Conservation (phyloP, 1,140 invertebrate species). For the Orchesella cincta region DNA sequence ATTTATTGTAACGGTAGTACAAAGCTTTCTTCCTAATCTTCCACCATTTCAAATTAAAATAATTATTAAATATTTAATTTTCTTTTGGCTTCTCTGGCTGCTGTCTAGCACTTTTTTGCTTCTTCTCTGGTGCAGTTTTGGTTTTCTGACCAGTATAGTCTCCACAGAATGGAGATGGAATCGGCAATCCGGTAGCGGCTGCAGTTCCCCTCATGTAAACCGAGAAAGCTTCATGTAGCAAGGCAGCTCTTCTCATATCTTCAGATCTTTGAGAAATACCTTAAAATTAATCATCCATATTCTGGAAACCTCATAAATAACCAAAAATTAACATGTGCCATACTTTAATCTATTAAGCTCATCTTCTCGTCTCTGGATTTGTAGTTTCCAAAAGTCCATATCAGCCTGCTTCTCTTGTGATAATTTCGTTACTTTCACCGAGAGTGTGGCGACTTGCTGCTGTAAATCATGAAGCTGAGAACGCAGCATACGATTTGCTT, state of each 20-base stretch:
- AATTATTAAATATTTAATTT: too few relatives aligned
- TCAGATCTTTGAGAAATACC: slow-evolving; percentile 7
- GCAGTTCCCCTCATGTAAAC: slow-evolving; percentile 41
- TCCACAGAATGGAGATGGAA: slow-evolving; percentile 20
- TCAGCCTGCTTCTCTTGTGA: slow-evolving; percentile 39
- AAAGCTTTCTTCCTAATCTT: too few relatives aligned
- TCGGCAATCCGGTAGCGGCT: slow-evolving; percentile 38
- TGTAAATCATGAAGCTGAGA: slow-evolving; percentile 39
- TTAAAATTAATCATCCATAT: not conserved
- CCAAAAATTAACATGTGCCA: not conserved
- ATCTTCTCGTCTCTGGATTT: slow-evolving; percentile 37
- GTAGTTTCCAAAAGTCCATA: slow-evolving; percentile 40
- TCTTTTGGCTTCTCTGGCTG: too few relatives aligned
- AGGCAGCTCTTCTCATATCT: slow-evolving; percentile 40
- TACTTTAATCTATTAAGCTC: slow-evolving; percentile 43
- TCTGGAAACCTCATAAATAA: not conserved
- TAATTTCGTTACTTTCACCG: slow-evolving; percentile 31
- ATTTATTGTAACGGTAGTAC: too few relatives aligned
- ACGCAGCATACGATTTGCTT: slow-evolving; percentile 40
- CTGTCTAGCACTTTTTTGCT: too few relatives aligned
- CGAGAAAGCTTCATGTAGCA: slow-evolving; percentile 40
- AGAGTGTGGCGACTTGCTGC: slow-evolving; percentile 40
- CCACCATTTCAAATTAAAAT: too few relatives aligned
- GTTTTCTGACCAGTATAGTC: not conserved
- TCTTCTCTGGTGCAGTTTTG: too few relatives aligned